Evolutionary conservation across 2,113 vertebrate genomes (phyloP).

Genomic region (Heterochromis multidens): DNA sequence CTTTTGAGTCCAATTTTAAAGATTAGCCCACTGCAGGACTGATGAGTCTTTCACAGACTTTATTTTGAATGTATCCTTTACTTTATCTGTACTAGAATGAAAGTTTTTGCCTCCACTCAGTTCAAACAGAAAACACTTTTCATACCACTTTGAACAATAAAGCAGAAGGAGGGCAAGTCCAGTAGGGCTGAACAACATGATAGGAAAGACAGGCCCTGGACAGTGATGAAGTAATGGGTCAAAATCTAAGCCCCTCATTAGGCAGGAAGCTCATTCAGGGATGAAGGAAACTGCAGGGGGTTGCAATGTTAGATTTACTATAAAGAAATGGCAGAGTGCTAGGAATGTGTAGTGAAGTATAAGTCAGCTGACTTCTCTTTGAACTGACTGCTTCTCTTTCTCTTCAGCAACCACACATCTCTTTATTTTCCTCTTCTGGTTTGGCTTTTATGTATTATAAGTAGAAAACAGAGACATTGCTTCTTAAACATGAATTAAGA

Average conservation of each 20-base stretch:
- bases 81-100: neutral
- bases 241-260: conserved; percentile 59
- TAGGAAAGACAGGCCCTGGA: conserved; percentile 25
- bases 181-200: conserved; percentile 16
- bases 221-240: conserved; percentile 48
- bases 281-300: conserved; percentile 50
- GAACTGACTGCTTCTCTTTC: neutral
- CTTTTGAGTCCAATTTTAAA: neutral
- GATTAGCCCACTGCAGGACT: neutral
- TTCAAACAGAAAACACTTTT: conserved; percentile 14
- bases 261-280: conserved; percentile 28
- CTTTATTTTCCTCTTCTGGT: neutral
- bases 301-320: conserved; percentile 40
- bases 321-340: conserved; percentile 28
- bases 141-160: conserved; percentile 17
- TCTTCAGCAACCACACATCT: neutral
- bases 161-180: conserved; percentile 4
- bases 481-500: neutral
- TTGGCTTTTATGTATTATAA: neutral
- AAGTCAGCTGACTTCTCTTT: conserved; percentile 52
- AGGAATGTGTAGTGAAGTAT: conserved; percentile 48
- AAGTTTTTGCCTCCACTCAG: neutral
- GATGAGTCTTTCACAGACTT: neutral
- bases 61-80: neutral
- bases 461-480: neutral